Evolutionary conservation across 2,113 vertebrate genomes (phyloP), one percentile per base, ranked within the genome.

Genomic region (Urocitellus parryii): DNA sequence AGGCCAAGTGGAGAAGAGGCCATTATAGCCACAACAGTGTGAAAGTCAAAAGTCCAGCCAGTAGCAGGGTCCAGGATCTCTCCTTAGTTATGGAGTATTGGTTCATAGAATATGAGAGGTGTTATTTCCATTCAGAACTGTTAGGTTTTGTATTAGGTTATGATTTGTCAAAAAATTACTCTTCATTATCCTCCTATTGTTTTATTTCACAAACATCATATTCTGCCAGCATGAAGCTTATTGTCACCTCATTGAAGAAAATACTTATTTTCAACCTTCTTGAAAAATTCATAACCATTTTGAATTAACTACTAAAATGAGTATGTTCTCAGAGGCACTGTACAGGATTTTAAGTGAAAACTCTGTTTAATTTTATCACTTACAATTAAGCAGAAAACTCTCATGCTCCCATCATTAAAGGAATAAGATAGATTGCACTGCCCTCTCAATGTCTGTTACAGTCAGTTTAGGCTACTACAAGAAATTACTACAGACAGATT

Each of bases 331-430:
- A 96, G 53, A 80, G 65, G 34, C 82, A 80, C 12, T 94, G 34
- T 86, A 65, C 88, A 95, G 74, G 68, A 93, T 97, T 98, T 98
- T 96, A 97, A 80, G 91, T 96, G 53, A 92, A 97, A 92, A 65
- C 18, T 58, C 8, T 95, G 24, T 97, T 98, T 98, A 88, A 92
- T 97, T 97, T 45, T 96, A 68, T 51, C 0, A 58, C 77, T 82
- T 97, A 89, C 81, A 53, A 70, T 83, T 91, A 93, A 95, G 73
- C 5, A 58, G 51, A 73, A 80, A 84, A 68, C 72, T 92, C 53
- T 63, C 88, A 92, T 94, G n/a, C 25, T 85, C 27, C 58, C 70
- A 34, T 93, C 65, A 83, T 73, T 91, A 83, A 93, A 77, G 20
- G 11, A n/a, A 8, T 88, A 56, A 45, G n/a, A 48, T 65, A 82